These are phyloP conservation scores for Camelus dromedarius DNA, from an alignment of 2,113 vertebrate genomes.

Conservation along the genomic window DNA sequence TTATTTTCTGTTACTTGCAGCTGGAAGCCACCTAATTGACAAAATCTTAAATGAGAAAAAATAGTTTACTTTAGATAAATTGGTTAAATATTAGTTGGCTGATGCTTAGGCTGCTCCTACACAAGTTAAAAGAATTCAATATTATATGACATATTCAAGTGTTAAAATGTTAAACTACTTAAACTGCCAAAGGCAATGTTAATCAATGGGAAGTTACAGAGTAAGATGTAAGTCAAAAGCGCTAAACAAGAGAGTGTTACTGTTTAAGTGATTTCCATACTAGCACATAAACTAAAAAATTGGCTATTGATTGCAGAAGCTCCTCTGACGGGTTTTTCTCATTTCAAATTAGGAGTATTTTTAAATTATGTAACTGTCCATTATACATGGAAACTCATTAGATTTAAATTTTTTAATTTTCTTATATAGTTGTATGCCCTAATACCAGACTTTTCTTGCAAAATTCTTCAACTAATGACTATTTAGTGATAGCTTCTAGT, in stretches of 20 bases:
- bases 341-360: neutral
- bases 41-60: neutral
- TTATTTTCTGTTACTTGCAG: conserved; percentile 42
- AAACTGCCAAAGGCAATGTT: neutral
- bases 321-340: conserved; percentile 36
- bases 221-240: neutral
- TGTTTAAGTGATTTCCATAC: neutral
- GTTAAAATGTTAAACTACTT: neutral
- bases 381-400: conserved; percentile 32
- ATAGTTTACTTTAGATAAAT: neutral
- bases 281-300: neutral
- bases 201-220: conserved; percentile 1
- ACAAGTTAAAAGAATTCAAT: neutral
- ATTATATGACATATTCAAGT: conserved; percentile 8
- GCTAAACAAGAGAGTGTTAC: neutral
- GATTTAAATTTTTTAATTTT: conserved; percentile 34
- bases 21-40: neutral
- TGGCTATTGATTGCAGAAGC: neutral
- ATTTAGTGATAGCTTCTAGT: conserved; percentile 6
- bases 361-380: neutral
- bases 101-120: neutral
- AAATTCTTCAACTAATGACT: conserved; percentile 24
- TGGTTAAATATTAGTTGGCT: neutral
- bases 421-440: neutral
- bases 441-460: neutral